Base-by-base conservation (phyloP, 2,888 invertebrate species). In the Zaprionus bogoriensis region DNA sequence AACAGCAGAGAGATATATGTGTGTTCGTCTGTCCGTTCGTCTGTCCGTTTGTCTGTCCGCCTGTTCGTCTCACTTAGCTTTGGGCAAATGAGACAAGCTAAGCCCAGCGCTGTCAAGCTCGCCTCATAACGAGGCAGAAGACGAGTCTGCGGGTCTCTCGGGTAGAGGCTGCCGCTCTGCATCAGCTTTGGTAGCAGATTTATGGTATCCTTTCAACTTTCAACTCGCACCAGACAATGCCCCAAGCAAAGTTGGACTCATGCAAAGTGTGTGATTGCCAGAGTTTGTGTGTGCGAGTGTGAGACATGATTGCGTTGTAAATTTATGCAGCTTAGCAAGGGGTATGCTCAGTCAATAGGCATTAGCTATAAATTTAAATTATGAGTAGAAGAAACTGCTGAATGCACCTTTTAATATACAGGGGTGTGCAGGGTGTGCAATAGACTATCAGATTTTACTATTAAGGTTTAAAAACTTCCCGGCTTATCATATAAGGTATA, bases 201-300 rank as follows among this genome's bases (percentile, higher is more conserved):
- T 88, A 87, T 87, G 67, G 72, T 86, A 84, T 88, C 89, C 88
- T 88, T 88, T 87, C 87, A 87, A 88, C 88, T 87, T 79, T 82
- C 71, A 85, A 87, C 87, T 78, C 74, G 59, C 62, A 32, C n/a
- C n/a, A n/a, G n/a, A n/a, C n/a, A n/a, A 38, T 14, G 51, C 69
- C 74, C 70, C 66, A 53, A 25, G 46, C 62, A 39, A 71, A 66
- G 69, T 65, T 65, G 62, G 66, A 82, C 87, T 69, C 77, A 74
- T 67, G 73, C 78, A 61, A 68, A 70, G 78, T 51, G 22, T n/a
- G n/a, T n/a, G n/a, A n/a, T n/a, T n/a, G n/a, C n/a, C n/a, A n/a
- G n/a, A n/a, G n/a, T n/a, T n/a, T 47, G 47, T 23, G 36, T 36
- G 32, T 52, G 28, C 51, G 32, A 51, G 19, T 28, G n/a, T 20